A percentile compares a stretch with the other conserved stretches of the same genome.
phyloP scores from a whole-genome alignment of 2,888 invertebrate species.

The Drosophila mercatorum region DNA sequence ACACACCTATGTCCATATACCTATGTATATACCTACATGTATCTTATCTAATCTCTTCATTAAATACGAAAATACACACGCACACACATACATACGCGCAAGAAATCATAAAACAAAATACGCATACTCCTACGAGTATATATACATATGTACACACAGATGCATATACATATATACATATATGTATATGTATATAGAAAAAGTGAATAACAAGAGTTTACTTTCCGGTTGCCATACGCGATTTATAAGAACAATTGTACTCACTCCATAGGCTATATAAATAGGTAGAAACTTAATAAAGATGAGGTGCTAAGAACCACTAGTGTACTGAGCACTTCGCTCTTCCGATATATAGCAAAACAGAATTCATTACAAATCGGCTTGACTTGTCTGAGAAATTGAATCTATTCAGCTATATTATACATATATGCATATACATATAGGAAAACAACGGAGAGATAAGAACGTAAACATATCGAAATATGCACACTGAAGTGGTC shows the following conservation, averaged over 20 bases:
- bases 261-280: background rate
- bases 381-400: background rate
- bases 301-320: background rate
- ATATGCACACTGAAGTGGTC: background rate
- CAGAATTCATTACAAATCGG: constrained; percentile 1
- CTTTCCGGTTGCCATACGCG: constrained; percentile 52
- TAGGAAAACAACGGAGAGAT: background rate
- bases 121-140: constrained; percentile 2
- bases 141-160: too few relatives aligned
- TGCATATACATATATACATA: background rate
- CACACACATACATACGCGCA: constrained; percentile 38
- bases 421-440: too few relatives aligned
- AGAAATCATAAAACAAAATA: constrained; percentile 65
- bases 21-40: constrained; percentile 2
- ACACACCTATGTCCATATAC: constrained; percentile 12
- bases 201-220: constrained; percentile 28
- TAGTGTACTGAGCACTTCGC: constrained; percentile 3
- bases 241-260: constrained; percentile 10
- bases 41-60: constrained; percentile 75
- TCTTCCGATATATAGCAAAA: background rate
- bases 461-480: constrained; percentile 1
- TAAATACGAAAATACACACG: constrained; percentile 66
- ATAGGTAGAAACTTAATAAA: background rate
- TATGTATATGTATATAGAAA: constrained; percentile 22
- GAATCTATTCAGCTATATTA: background rate